Evolutionary conservation across 2,113 vertebrate species (phyloP).

Genomic region (Rhadina sibilatrix): DNA sequence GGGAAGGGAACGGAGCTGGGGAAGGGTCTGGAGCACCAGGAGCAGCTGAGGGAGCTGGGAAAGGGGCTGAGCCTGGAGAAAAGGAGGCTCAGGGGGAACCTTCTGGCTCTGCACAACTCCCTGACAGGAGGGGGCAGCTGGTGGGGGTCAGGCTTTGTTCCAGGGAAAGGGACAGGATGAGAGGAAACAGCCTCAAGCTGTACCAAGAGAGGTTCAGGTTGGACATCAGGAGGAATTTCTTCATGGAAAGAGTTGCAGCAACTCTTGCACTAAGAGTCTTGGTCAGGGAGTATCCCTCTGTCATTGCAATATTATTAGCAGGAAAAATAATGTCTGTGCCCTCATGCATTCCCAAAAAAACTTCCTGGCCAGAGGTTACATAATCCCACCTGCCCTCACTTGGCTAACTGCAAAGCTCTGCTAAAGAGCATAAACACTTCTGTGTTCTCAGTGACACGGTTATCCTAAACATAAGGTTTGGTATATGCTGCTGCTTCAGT

Average conservation of each 20-base stretch:
- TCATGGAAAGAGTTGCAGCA: background rate
- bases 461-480: background rate
- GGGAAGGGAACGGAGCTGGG: accelerated
- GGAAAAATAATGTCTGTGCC: background rate
- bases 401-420: background rate
- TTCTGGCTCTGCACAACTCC: background rate
- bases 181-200: accelerated
- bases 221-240: background rate
- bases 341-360: background rate
- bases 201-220: accelerated
- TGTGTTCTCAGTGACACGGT: background rate
- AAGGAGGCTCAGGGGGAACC: background rate
- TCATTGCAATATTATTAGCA: background rate
- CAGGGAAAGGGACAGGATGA: background rate
- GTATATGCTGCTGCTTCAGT: background rate
- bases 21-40: background rate
- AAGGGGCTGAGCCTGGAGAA: background rate
- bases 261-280: background rate
- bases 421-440: background rate
- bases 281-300: background rate
- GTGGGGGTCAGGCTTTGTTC: accelerated
- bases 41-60: background rate
- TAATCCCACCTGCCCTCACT: background rate
- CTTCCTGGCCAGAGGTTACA: background rate
- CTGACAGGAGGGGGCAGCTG: background rate